Evolutionary conservation across 2,888 invertebrate species (phyloP), one percentile per base, ranked within the genome.

Genomic region (Cetonia aurata): DNA sequence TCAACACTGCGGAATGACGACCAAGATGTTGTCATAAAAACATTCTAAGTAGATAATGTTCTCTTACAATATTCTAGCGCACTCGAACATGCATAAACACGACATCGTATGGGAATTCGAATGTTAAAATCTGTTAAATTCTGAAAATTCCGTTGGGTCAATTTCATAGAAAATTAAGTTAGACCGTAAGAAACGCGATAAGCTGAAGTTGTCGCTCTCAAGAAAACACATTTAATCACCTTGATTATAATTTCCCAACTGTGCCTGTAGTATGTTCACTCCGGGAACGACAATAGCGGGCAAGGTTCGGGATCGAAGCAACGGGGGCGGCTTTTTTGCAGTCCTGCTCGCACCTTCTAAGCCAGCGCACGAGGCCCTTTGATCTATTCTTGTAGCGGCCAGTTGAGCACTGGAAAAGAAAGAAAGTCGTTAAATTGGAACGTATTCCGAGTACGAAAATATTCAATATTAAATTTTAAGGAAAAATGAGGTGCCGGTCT

Each of bases 241-340:
- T 83, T 86, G 86, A 79, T 89, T 87, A 75, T 89, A 87, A 68
- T 92, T 91, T 79, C 94, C 94, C 77, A 94, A 89, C 85, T 94
- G 93, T 69, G 94, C 92, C 75, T 94, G 93, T 37, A 95, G 88
- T 77, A 95, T 93, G 78, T 88, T 92, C 80, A 95, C 89, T 65
- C 94, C 94, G 0, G 95, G 95, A 50, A 93, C 93, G 55, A 96
- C 92, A 81, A 96, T 96, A 74, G 95, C 94, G 50, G 96, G 96
- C 71, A 96, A 86, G 6, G 96, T 96, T 79, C 95, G 89, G 50
- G 95, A 95, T 77, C 95, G 90, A 76, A 95, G 86, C 73, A 96
- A 85, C 0, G 95, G 95, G 44, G 88, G 86, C n/a, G 87, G 86
- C 73, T 85, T 86, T 48, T 87, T 84, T 46, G 78, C 87, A 76